Conservation (phyloP, 2,113 vertebrate genomes). For the Ifrita kowaldi region DNA sequence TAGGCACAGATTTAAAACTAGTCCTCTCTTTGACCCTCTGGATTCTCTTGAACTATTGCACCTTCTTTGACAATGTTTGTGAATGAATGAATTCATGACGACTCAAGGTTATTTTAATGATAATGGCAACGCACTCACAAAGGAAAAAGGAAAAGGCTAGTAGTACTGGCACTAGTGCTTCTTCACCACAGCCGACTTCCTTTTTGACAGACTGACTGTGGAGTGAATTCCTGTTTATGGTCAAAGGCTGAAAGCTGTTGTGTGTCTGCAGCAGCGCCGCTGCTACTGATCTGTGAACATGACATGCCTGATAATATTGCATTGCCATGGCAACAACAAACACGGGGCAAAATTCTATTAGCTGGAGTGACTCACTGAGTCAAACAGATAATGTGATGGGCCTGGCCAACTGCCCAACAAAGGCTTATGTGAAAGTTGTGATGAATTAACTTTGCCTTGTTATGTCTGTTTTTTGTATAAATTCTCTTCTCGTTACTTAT, state of each 20-base stretch:
- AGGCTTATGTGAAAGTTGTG: conserved; percentile 75
- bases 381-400: conserved; percentile 81
- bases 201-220: conserved; percentile 79
- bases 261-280: conserved; percentile 74
- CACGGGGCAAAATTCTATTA: conserved; percentile 84
- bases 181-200: conserved; percentile 77
- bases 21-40: conserved; percentile 79
- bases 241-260: conserved; percentile 80
- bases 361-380: conserved; percentile 81
- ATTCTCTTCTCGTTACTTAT: conserved; percentile 52
- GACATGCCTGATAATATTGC: conserved; percentile 84
- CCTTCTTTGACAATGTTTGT: conserved; percentile 87
- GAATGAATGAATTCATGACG: conserved; percentile 88
- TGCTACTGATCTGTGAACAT: conserved; percentile 85
- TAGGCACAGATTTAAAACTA: conserved; percentile 82
- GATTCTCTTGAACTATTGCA: conserved; percentile 83
- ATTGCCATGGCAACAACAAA: conserved; percentile 88
- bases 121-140: conserved; percentile 80
- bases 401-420: conserved; percentile 77
- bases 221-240: conserved; percentile 79
- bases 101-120: conserved; percentile 87
- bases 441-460: conserved; percentile 77
- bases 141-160: conserved; percentile 72
- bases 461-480: conserved; percentile 63
- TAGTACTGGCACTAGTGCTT: conserved; percentile 62